Evolutionary conservation across 2,797 vertebrate genomes (phyloP).

Genomic region (Channa striata): DNA sequence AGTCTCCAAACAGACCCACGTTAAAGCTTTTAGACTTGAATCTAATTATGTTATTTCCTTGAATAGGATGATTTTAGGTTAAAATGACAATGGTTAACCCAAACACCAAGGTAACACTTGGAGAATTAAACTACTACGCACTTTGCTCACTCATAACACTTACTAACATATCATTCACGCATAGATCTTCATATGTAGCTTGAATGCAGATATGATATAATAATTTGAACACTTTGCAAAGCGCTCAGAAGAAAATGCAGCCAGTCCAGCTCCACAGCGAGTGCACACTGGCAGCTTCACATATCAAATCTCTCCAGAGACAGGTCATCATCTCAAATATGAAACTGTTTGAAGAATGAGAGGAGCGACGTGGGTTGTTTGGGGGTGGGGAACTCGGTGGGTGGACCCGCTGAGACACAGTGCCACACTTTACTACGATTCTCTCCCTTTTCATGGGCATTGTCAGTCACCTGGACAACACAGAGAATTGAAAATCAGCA

Average conservation of each 20-base stretch:
- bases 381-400: not conserved
- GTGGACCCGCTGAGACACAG: not conserved
- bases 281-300: conserved; percentile 13
- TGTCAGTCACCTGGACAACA: conserved; percentile 52
- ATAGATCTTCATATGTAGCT: not conserved
- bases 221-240: conserved; percentile 11
- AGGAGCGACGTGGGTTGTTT: conserved; percentile 6
- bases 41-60: not conserved
- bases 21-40: not conserved
- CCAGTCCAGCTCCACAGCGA: not conserved
- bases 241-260: not conserved
- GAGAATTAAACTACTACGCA: not conserved
- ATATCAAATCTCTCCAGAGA: conserved; percentile 25
- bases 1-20: not conserved
- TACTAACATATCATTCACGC: not conserved
- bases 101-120: not conserved
- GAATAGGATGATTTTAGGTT: not conserved
- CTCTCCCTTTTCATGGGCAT: conserved; percentile 31
- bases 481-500: conserved; percentile 51
- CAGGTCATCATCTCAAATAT: conserved; percentile 39
- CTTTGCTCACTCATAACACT: conserved; percentile 3
- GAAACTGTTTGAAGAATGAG: conserved; percentile 37
- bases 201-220: not conserved
- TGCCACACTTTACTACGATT: conserved; percentile 2
- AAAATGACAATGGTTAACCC: not conserved